These are phyloP conservation scores for Scrobipalpa atriplicella DNA, from an alignment of 2,888 invertebrate genomes.

Conservation along the genomic window DNA sequence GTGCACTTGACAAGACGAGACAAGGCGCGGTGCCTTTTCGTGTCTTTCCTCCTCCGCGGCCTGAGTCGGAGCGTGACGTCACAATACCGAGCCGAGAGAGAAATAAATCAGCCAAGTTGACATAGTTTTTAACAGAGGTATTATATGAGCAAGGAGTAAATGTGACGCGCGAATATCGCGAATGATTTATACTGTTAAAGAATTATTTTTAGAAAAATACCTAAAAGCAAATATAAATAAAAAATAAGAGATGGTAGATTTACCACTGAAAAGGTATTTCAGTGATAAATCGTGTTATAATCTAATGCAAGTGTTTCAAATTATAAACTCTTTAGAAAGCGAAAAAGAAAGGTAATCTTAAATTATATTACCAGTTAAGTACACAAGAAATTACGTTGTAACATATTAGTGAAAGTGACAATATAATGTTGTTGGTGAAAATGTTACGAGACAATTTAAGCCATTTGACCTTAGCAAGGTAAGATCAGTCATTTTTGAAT, in stretches of 20 bases:
- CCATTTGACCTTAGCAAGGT: slow-evolving; percentile 3
- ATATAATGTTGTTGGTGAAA: slow-evolving; percentile 28
- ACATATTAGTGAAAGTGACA: slow-evolving; percentile 38
- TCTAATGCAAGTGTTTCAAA: too few relatives aligned
- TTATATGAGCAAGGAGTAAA: slow-evolving; percentile 4
- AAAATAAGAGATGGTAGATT: too few relatives aligned
- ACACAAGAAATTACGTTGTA: slow-evolving; percentile 32
- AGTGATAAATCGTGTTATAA: too few relatives aligned
- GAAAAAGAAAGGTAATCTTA: background rate
- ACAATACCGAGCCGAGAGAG: background rate
- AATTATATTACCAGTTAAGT: background rate
- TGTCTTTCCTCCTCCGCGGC: slow-evolving; percentile 34
- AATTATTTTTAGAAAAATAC: too few relatives aligned
- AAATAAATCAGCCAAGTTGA: slow-evolving; percentile 23
- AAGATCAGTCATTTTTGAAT: background rate
- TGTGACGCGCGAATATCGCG: slow-evolving; percentile 6
- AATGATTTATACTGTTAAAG: slow-evolving; percentile 6
- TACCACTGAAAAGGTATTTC: too few relatives aligned
- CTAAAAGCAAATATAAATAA: too few relatives aligned
- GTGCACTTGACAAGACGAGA: slow-evolving; percentile 41
- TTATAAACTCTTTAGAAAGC: slow-evolving; percentile 40
- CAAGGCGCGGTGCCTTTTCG: slow-evolving; percentile 35
- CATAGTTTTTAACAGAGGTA: slow-evolving; percentile 24
- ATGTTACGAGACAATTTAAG: background rate
- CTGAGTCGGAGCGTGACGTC: slow-evolving; percentile 23